Conservation (phyloP, 2,113 vertebrate species). For the Anolis carolinensis region DNA sequence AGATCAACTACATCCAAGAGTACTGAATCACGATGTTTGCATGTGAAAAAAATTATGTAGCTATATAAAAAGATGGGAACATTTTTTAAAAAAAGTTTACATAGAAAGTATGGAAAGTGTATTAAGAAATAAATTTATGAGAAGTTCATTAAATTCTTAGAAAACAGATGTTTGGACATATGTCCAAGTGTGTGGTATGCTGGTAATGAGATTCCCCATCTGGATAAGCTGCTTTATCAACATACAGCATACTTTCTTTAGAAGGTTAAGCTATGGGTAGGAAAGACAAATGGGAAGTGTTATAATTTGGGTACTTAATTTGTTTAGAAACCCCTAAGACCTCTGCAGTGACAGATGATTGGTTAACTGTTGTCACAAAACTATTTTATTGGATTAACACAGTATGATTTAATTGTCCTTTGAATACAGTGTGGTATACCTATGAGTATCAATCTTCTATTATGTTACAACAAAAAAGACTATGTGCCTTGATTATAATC, state of each 20-base stretch:
- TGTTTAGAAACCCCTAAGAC: constrained; percentile 18
- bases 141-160: constrained; percentile 36
- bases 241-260: constrained; percentile 59
- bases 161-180: constrained; percentile 63
- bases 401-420: constrained; percentile 16
- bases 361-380: constrained; percentile 28
- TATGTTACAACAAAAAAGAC: rapidly evolving
- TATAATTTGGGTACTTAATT: constrained; percentile 52
- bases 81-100: constrained; percentile 5
- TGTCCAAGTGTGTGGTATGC: constrained; percentile 53
- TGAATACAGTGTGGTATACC: constrained; percentile 9
- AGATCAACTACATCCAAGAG: too few relatives aligned
- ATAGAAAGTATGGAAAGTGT: constrained; percentile 6
- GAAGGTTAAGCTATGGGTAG: constrained; percentile 44
- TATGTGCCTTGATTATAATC: not conserved
- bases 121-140: constrained; percentile 30
- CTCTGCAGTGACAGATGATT: constrained; percentile 15
- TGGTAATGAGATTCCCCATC: constrained; percentile 60
- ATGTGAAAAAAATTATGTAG: too few relatives aligned
- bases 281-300: constrained; percentile 54
- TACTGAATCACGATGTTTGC: not conserved
- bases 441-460: constrained; percentile 35
- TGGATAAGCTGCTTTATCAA: constrained; percentile 58
- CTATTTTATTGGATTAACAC: not conserved
- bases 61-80: not conserved